Evolutionary conservation across 2,888 invertebrate species (phyloP).

Genomic region (Orchestes rusci): DNA sequence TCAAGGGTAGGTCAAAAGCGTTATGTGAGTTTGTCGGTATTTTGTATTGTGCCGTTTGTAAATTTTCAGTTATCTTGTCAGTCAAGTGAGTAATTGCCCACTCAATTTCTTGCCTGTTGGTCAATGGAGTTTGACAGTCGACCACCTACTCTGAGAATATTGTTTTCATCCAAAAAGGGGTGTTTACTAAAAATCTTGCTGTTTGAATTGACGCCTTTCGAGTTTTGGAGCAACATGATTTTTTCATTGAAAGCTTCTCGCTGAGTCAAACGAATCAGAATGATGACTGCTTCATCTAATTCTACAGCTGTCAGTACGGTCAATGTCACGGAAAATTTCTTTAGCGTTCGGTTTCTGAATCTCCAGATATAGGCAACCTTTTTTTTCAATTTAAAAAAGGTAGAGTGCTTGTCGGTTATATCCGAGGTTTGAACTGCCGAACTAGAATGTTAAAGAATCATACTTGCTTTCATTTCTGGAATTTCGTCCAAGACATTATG

Average conservation of each 20-base stretch:
- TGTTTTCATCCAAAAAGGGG: constrained; percentile 1
- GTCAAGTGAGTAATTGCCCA: too few relatives aligned
- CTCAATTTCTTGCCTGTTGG: too few relatives aligned
- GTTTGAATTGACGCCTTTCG: neutral
- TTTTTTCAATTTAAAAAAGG: neutral
- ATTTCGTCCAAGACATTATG: too few relatives aligned
- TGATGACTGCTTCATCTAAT: neutral
- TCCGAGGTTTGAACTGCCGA: too few relatives aligned
- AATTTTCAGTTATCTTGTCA: too few relatives aligned
- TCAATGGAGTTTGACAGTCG: neutral
- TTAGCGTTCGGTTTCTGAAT: neutral
- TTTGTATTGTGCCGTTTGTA: too few relatives aligned
- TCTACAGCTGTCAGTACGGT: neutral
- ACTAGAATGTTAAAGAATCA: too few relatives aligned
- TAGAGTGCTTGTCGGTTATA: constrained; percentile 1
- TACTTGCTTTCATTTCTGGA: too few relatives aligned
- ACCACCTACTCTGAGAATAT: constrained; percentile 3
- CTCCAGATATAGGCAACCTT: neutral
- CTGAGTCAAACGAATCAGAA: constrained; percentile 3
- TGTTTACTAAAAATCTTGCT: constrained; percentile 3
- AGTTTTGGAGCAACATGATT: constrained; percentile 1
- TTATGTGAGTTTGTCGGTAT: too few relatives aligned
- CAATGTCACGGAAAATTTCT: neutral
- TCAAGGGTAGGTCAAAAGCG: too few relatives aligned
- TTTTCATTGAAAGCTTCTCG: constrained; percentile 2